Evolutionary conservation across 1,140 invertebrate genomes (phyloP).

Genomic region (Drosophila sp.): DNA sequence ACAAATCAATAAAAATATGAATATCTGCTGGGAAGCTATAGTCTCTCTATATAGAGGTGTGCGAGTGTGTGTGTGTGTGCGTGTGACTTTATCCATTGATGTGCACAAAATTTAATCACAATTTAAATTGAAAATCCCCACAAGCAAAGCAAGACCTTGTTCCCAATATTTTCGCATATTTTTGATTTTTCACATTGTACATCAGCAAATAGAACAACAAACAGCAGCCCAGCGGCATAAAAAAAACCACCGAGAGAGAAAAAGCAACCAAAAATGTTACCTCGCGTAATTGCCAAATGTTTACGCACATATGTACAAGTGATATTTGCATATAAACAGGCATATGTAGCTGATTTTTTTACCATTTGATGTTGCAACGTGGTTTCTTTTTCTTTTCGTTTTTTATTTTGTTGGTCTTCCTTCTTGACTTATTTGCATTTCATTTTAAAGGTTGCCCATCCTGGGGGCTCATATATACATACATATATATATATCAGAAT

Average conservation of each 20-base stretch:
- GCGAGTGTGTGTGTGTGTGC: neutral
- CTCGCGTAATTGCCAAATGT: constrained; percentile 76
- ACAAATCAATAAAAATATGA: constrained; percentile 28
- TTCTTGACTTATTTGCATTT: constrained; percentile 63
- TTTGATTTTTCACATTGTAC: constrained; percentile 37
- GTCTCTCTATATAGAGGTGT: constrained; percentile 16
- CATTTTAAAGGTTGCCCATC: constrained; percentile 24
- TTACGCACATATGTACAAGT: constrained; percentile 74
- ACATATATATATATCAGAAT: constrained; percentile 6
- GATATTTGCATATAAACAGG: constrained; percentile 78
- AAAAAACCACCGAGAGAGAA: constrained; percentile 33
- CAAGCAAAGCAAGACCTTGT: constrained; percentile 38
- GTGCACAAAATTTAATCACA: constrained; percentile 76
- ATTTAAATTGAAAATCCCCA: constrained; percentile 73
- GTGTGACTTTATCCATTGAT: constrained; percentile 53
- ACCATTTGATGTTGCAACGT: constrained; percentile 51
- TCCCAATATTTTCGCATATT: constrained; percentile 20
- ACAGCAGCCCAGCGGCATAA: constrained; percentile 35
- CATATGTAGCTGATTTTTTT: constrained; percentile 73
- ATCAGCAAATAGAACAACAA: constrained; percentile 73
- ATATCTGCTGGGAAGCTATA: constrained; percentile 38
- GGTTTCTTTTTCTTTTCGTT: constrained; percentile 35
- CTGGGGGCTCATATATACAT: constrained; percentile 28
- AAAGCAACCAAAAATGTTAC: constrained; percentile 41
- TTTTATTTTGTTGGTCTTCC: constrained; percentile 46